These are phyloP conservation scores for Noctua fimbriata DNA, from an alignment of 2,888 invertebrate genomes.

Conservation along the genomic window DNA sequence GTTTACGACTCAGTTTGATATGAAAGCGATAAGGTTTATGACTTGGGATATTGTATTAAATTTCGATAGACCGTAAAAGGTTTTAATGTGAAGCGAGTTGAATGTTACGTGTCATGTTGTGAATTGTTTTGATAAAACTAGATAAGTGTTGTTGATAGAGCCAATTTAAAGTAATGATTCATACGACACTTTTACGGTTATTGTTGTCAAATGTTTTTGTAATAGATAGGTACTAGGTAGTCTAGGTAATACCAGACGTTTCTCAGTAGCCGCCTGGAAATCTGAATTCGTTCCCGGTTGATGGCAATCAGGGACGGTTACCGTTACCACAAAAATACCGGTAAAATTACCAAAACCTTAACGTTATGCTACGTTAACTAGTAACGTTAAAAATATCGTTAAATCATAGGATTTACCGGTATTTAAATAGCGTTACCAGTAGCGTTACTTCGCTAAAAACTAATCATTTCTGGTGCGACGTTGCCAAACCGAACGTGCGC, in stretches of 20 bases:
- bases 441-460: too few species aligned
- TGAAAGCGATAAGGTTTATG: slow-evolving; percentile 57
- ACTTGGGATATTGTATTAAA: slow-evolving; percentile 58
- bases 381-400: too few species aligned
- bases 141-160: neutral
- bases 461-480: too few species aligned
- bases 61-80: slow-evolving; percentile 54
- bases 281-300: neutral
- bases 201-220: neutral
- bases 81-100: slow-evolving; percentile 32
- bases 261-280: neutral
- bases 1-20: slow-evolving; percentile 55
- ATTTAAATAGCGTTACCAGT: too few species aligned
- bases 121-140: slow-evolving; percentile 9
- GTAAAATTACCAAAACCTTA: too few species aligned
- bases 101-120: slow-evolving; percentile 13
- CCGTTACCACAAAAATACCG: too few species aligned
- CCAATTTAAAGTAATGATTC: neutral
- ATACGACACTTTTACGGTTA: neutral
- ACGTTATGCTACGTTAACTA: too few species aligned
- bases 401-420: too few species aligned
- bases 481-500: too few species aligned
- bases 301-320: too few species aligned
- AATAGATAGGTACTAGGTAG: neutral
- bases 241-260: neutral